Evolutionary conservation across 1,140 invertebrate species (phyloP).

Genomic region (Heliconius himera): DNA sequence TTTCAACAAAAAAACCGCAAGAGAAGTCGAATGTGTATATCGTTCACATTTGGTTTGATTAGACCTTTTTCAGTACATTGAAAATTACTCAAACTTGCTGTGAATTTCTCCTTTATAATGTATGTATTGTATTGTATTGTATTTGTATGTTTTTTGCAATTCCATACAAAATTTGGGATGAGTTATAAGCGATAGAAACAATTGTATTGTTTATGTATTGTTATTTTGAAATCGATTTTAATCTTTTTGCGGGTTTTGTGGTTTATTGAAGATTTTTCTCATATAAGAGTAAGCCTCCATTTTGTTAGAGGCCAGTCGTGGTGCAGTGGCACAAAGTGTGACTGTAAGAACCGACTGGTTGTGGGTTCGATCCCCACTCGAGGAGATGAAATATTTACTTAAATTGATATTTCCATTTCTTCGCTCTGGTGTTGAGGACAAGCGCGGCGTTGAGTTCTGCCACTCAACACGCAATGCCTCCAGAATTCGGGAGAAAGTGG

Average conservation of each 20-base stretch:
- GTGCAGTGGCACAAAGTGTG: no score
- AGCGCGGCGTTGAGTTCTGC: no score
- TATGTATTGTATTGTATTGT: constrained; percentile 7
- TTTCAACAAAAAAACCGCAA: neutral
- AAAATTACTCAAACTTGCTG: constrained; percentile 33
- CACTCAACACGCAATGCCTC: no score
- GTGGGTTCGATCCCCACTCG: no score
- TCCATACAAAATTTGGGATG: neutral
- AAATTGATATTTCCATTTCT: no score
- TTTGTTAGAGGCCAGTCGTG: no score
- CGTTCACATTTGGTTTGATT: constrained; percentile 26
- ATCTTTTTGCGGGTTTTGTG: neutral
- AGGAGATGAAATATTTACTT: no score
- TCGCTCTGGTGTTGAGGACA: no score
- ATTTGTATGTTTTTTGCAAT: neutral
- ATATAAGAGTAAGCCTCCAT: no score
- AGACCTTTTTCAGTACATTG: constrained; percentile 37
- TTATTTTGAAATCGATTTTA: neutral
- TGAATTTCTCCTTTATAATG: neutral
- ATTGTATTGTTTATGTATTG: neutral
- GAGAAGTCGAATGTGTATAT: constrained; percentile 1
- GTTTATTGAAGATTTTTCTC: neutral
- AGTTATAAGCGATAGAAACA: neutral
- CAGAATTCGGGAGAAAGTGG: no score
- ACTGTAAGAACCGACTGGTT: no score